Percentiles rank a stretch among this genome's conserved stretches.
Evolutionary conservation across 2,888 invertebrate species (phyloP).

Genomic region (Drosophila ezoana): DNA sequence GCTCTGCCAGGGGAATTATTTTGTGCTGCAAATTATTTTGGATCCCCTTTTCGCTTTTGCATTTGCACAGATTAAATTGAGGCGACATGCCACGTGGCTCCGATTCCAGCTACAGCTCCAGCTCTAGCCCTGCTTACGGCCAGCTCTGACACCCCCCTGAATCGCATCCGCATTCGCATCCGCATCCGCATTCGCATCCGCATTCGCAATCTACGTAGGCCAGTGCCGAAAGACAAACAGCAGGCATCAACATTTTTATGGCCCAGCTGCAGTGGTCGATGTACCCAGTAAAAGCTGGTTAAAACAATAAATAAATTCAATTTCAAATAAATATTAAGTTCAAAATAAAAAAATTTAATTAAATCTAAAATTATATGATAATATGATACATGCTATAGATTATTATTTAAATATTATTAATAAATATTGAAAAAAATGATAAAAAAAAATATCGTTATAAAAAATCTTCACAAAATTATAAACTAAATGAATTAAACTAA

Average conservation of each 20-base stretch:
- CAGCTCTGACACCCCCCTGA: slow-evolving; percentile 7
- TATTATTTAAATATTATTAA: background rate
- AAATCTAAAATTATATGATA: background rate
- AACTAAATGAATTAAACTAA: background rate
- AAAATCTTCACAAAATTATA: background rate
- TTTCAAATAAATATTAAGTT: too few relatives aligned
- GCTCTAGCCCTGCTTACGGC: background rate
- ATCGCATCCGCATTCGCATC: slow-evolving; percentile 24
- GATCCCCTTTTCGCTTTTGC: slow-evolving; percentile 38
- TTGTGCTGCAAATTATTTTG: slow-evolving; percentile 67
- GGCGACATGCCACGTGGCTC: slow-evolving; percentile 48
- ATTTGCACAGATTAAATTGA: slow-evolving; percentile 70
- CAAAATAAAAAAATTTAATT: too few relatives aligned
- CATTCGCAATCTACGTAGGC: slow-evolving; percentile 41
- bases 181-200: too few relatives aligned
- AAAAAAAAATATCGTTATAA: too few relatives aligned
- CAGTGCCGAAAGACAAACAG: slow-evolving; percentile 46
- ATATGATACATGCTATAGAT: background rate
- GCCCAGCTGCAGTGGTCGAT: slow-evolving; percentile 19
- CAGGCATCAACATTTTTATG: slow-evolving; percentile 44
- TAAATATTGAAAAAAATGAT: too few relatives aligned
- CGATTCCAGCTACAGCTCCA: background rate
- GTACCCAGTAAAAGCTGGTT: fast-evolving
- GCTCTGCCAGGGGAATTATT: slow-evolving; percentile 32
- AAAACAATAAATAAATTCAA: background rate